These are phyloP conservation scores for Smittia aterrima DNA, from an alignment of 2,888 invertebrate species.

Conservation along the genomic window DNA sequence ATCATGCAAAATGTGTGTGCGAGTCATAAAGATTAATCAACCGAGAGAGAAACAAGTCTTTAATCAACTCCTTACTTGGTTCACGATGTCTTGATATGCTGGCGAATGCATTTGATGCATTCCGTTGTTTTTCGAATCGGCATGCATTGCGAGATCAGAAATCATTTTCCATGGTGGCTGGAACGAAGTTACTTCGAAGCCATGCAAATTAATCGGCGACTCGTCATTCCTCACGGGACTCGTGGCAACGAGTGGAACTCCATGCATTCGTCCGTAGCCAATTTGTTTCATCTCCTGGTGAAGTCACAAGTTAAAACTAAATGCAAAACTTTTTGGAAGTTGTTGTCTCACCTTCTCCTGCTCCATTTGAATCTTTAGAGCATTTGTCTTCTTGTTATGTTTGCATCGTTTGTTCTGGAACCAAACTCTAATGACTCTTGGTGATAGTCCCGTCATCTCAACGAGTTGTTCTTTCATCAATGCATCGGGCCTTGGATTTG, in stretches of 20 bases:
- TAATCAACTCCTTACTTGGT: slow-evolving; percentile 65
- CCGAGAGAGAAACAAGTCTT: background rate
- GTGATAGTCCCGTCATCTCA: slow-evolving; percentile 97
- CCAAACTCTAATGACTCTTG: slow-evolving; percentile 98
- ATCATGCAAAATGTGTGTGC: slow-evolving; percentile 1
- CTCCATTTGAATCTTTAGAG: slow-evolving; percentile 96
- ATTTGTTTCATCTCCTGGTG: slow-evolving; percentile 86
- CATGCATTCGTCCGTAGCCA: slow-evolving; percentile 92
- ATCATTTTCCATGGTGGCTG: slow-evolving; percentile 98
- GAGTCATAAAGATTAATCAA: background rate
- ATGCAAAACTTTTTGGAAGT: background rate
- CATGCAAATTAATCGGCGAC: slow-evolving; percentile 80
- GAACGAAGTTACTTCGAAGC: slow-evolving; percentile 85
- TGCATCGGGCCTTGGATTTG: slow-evolving; percentile 97
- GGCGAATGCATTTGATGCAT: slow-evolving; percentile 83
- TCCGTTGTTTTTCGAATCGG: slow-evolving; percentile 73
- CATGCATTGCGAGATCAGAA: slow-evolving; percentile 92
- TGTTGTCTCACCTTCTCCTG: slow-evolving; percentile 81
- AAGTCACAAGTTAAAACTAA: background rate
- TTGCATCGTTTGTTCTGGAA: slow-evolving; percentile 98
- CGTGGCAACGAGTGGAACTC: slow-evolving; percentile 96
- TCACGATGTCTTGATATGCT: slow-evolving; percentile 94
- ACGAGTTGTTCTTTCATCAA: slow-evolving; percentile 99
- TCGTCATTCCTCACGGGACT: slow-evolving; percentile 90
- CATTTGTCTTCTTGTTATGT: slow-evolving; percentile 94